phyloP scores from a whole-genome alignment of 2,888 invertebrate genomes.

The Carpatolechia fugitivella region DNA sequence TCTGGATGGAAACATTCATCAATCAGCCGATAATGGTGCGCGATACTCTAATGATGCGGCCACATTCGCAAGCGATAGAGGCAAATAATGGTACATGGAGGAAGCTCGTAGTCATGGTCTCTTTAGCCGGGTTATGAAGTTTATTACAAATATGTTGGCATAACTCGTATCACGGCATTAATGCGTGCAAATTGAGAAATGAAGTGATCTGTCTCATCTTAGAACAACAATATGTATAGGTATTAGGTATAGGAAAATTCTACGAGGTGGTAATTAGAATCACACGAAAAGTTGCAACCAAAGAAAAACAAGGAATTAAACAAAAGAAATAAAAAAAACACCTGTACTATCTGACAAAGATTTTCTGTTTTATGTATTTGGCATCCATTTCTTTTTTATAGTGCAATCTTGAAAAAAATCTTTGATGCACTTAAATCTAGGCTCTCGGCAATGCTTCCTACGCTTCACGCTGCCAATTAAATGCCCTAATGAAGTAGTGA shows the following conservation, averaged over 20 bases:
- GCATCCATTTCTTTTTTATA: too few relatives aligned
- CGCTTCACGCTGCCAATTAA: conserved; percentile 17
- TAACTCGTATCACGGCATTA: neutral
- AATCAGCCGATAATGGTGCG: conserved; percentile 40
- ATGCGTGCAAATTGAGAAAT: neutral
- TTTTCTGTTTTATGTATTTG: too few relatives aligned
- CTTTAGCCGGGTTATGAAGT: neutral
- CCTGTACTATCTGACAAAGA: too few relatives aligned
- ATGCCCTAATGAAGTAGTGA: conserved; percentile 23
- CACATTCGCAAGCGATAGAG: conserved; percentile 4
- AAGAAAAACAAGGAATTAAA: too few relatives aligned
- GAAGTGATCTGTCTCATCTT: neutral
- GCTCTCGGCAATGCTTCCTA: neutral
- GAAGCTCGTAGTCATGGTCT: conserved; percentile 2
- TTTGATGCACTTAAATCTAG: neutral
- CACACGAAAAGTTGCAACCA: too few relatives aligned
- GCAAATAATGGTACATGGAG: neutral
- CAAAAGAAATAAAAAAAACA: too few relatives aligned
- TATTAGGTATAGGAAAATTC: too few relatives aligned
- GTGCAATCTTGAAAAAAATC: too few relatives aligned
- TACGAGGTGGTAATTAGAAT: too few relatives aligned
- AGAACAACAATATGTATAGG: too few relatives aligned
- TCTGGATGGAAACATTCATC: conserved; percentile 31
- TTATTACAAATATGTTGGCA: neutral
- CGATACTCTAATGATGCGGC: conserved; percentile 25